Conservation (phyloP, 1,140 invertebrate genomes). For the Littorina saxatilis region DNA sequence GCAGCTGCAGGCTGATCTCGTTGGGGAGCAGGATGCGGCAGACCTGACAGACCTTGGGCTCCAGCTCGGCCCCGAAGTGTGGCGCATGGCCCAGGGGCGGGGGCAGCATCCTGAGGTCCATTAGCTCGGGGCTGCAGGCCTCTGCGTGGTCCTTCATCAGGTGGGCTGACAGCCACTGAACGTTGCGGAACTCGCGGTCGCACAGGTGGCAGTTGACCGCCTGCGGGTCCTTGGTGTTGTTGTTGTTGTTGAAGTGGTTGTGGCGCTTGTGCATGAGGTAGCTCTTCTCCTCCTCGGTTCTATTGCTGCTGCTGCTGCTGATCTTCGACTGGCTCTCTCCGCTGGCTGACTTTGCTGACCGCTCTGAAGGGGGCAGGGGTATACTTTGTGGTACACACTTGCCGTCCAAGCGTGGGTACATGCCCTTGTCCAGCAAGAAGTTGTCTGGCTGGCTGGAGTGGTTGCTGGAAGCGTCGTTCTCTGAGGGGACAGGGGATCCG, state of each 20-base stretch:
- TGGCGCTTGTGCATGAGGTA: slow-evolving; percentile 23
- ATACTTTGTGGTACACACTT: slow-evolving; percentile 36
- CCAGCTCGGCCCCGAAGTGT: slow-evolving; percentile 37
- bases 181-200: slow-evolving; percentile 89
- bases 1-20: slow-evolving; percentile 78
- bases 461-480: slow-evolving; percentile 67
- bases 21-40: slow-evolving; percentile 77
- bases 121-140: slow-evolving; percentile 38
- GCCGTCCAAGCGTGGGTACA: slow-evolving; percentile 5
- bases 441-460: slow-evolving; percentile 66
- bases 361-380: slow-evolving; percentile 45
- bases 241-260: slow-evolving; percentile 40
- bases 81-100: slow-evolving; percentile 39
- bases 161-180: slow-evolving; percentile 93
- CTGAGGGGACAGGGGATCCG: slow-evolving; percentile 76
- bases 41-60: slow-evolving; percentile 74
- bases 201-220: slow-evolving; percentile 86
- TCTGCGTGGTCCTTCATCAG: slow-evolving; percentile 88
- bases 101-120: slow-evolving; percentile 49
- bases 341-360: slow-evolving; percentile 21
- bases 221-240: slow-evolving; percentile 51
- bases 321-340: slow-evolving; percentile 34
- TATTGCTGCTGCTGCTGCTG: slow-evolving; percentile 30
- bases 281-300: slow-evolving; percentile 41
- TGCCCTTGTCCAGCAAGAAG: slow-evolving; percentile 50